Evolutionary conservation across 2,797 vertebrate genomes (phyloP).

Genomic region (Pangasius macronema): DNA sequence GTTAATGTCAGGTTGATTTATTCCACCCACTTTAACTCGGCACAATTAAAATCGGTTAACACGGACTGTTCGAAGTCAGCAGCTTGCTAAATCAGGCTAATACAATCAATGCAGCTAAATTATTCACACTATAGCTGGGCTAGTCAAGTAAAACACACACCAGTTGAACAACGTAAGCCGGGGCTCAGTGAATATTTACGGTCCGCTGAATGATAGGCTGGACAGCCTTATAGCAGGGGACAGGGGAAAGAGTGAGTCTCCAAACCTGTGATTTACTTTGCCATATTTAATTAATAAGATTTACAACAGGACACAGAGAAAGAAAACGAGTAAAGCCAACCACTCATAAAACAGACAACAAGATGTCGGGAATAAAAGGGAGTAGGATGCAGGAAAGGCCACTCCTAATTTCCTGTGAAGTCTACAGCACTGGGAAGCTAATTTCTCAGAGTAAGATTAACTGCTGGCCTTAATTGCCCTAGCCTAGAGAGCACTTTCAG

Average conservation of each 20-base stretch:
- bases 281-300: constrained; percentile 59
- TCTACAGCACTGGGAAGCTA: constrained; percentile 3
- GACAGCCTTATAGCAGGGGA: constrained; percentile 35
- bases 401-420: constrained; percentile 34
- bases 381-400: constrained; percentile 40
- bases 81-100: constrained; percentile 51
- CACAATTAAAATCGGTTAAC: not conserved
- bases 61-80: constrained; percentile 39
- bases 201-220: constrained; percentile 32
- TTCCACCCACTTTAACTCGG: not conserved
- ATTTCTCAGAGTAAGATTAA: constrained; percentile 29
- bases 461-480: constrained; percentile 4
- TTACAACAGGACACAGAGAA: constrained; percentile 55
- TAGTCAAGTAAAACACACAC: constrained; percentile 27
- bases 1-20: constrained; percentile 22
- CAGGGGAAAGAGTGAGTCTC: not conserved
- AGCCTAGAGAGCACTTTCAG: constrained; percentile 2
- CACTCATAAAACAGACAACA: constrained; percentile 47
- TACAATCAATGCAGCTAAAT: constrained; percentile 42
- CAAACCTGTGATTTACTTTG: constrained; percentile 51
- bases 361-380: constrained; percentile 5
- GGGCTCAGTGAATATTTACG: constrained; percentile 50
- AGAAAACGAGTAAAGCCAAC: constrained; percentile 42
- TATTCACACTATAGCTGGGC: constrained; percentile 31
- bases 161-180: constrained; percentile 33